phyloP scores from a whole-genome alignment of 64 coral and sea anemone species.

The Porites australiensis region DNA sequence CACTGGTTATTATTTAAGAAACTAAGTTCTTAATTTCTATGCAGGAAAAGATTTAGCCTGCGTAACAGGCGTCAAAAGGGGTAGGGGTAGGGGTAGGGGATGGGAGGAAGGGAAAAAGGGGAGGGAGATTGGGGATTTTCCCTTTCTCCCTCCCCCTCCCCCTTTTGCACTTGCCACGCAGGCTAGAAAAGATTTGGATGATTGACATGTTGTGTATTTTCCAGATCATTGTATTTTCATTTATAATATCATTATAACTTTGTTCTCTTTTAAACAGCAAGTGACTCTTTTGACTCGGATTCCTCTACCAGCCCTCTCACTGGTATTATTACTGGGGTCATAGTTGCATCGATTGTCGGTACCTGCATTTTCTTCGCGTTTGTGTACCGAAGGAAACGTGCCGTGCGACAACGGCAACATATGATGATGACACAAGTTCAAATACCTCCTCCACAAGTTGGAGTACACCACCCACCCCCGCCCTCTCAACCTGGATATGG shows the following conservation, averaged over 20 bases:
- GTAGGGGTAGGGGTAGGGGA: too few relatives aligned
- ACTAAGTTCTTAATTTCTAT: too few relatives aligned
- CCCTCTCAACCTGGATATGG: constrained; percentile 8
- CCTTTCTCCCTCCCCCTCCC: too few relatives aligned
- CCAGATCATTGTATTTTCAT: background rate
- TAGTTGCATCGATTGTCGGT: background rate
- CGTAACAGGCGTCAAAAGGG: too few relatives aligned
- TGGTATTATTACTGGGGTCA: background rate
- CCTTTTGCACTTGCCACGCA: too few relatives aligned
- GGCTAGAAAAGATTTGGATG: too few relatives aligned
- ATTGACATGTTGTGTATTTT: background rate
- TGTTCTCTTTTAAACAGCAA: background rate
- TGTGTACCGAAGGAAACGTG: background rate
- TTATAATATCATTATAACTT: background rate
- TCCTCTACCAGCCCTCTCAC: background rate
- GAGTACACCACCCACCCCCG: background rate
- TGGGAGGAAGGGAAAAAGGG: too few relatives aligned
- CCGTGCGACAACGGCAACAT: background rate
- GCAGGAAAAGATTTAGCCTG: too few relatives aligned
- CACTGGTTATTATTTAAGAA: too few relatives aligned
- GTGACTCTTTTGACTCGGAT: background rate
- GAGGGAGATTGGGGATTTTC: too few relatives aligned
- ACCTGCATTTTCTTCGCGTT: background rate
- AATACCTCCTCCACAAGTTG: background rate
- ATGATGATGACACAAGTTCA: background rate